Base-by-base conservation (phyloP, 2,797 vertebrate genomes). In the Coregonus suidteri region DNA sequence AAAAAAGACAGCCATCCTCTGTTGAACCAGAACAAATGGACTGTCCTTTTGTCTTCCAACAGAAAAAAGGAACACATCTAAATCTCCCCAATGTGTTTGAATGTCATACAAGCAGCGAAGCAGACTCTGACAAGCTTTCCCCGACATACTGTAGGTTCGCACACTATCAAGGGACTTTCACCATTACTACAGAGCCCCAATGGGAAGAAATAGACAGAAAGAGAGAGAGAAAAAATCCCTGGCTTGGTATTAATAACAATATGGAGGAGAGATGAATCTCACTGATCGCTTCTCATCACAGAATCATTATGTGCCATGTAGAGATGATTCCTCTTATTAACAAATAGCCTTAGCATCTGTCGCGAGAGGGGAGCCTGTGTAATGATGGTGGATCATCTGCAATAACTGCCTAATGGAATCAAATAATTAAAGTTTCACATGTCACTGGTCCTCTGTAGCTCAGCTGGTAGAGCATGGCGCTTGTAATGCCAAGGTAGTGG, bases 261-360 rank as follows among this genome's bases (percentile, higher is more conserved):
- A 79, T 77, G 80, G 77, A 25, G n/a, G 37, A 37, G 53, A 85
- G 80, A 83, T 78, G 52, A 82, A 84, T 80, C 76, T 75, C 67
- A 69, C 79, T 80, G 82, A 86, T 88, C 77, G 71, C 73, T 76
- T 81, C 75, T 76, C 73, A 82, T 86, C 67, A 66, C 69, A 68
- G 71, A 72, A 74, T 79, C 78, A 79, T 77, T 85, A 79, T 14
- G 25, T 66, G 37, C 47, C 31, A 31, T 71, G 69, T 76, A 78
- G 54, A 18, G 67, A 54, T n/a, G 20, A 75, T 81, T 74, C 64
- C 65, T 85, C 77, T 82, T 79, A 80, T 79, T 82, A 84, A 86
- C 51, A 25, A 82, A 86, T 78, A 74, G 47, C 71, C 54, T 31
- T 64, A 71, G 76, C 75, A 73, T 76, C 79, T 76, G 73, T 71